phyloP scores from a whole-genome alignment of 2,888 invertebrate genomes.

The Brenthis hecate region DNA sequence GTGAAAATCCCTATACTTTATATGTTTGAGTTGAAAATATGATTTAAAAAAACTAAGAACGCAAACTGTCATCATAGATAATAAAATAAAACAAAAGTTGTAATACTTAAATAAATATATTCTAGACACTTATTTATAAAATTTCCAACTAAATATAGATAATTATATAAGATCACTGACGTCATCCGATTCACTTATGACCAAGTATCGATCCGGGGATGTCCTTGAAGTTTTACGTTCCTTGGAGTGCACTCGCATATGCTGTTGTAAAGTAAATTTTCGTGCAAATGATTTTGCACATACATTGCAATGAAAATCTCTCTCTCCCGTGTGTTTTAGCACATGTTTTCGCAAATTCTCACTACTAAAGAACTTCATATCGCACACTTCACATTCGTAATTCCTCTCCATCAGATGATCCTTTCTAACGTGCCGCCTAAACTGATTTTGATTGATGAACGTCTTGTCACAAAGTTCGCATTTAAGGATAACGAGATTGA shows the following conservation, averaged over 20 bases:
- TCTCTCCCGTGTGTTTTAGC: slow-evolving; percentile 56
- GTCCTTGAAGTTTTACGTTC: slow-evolving; percentile 12
- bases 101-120: slow-evolving; percentile 5
- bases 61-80: not conserved
- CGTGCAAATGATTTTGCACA: slow-evolving; percentile 52
- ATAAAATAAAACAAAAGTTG: not conserved
- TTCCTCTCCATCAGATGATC: slow-evolving; percentile 45
- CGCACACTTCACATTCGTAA: slow-evolving; percentile 44
- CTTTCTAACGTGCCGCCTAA: slow-evolving; percentile 40
- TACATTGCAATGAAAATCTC: slow-evolving; percentile 57
- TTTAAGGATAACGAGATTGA: slow-evolving; percentile 28
- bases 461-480: slow-evolving; percentile 44
- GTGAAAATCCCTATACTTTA: too few relatives aligned
- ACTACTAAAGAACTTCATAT: slow-evolving; percentile 54
- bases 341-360: slow-evolving; percentile 59
- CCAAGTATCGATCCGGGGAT: slow-evolving; percentile 15
- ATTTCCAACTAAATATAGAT: not conserved
- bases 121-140: not conserved
- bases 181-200: slow-evolving; percentile 34
- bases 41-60: not conserved
- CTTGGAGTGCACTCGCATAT: slow-evolving; percentile 44
- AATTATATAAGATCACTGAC: not conserved
- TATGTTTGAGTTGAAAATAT: not conserved
- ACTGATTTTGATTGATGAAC: slow-evolving; percentile 38
- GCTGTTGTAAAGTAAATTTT: slow-evolving; percentile 42